Evolutionary conservation across 2,797 vertebrate species (phyloP), one percentile per base, ranked within the genome.

Genomic region (Cyprinella venusta): DNA sequence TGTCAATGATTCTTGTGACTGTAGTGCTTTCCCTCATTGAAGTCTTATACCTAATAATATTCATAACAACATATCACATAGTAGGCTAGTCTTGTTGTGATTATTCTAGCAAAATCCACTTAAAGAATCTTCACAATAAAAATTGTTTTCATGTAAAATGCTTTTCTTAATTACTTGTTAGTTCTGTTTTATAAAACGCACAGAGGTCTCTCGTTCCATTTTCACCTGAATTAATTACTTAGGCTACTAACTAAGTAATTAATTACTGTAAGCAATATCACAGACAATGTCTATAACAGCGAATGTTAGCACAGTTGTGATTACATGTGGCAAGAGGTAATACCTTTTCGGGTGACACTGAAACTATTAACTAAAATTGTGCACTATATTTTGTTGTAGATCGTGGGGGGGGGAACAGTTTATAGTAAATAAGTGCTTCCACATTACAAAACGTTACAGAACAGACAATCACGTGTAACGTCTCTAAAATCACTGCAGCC

Each of bases 401-500:
- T 2, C 33, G 42, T 42, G 21, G 30, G 30, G 30, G 30, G 30
- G 30, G 2, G 2, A 33, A 30, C 1, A n/a, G n/a, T 52, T 65
- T 54, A 75, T 26, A 64, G 33, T 65, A 40, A 64, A 64, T 19
- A 52, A 9, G 21, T 0, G 30, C 4, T 42, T 54, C 38, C 1
- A 76, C 56, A 6, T 56, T 26, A 40, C 8, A 21, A n/a, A 42
- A 38, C 33, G 8, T 19, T n/a, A n/a, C n/a, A 36, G 30, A 50
- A 24, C 26, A 56, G 24, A 72, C 61, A 65, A 65, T 36, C 70
- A 65, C 80, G 61, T 76, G 15, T 26, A 52, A 10, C 70, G 63
- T 52, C 63, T 56, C 75, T 26, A n/a, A 70, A 70, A 69, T 80
- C 78, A 74, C 56, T 6, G 68, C 68, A 61, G 64, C 21, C 6